Percentiles rank a stretch among this genome's conserved stretches.
Conservation (phyloP, 2,113 vertebrate species). For the Gallinago jamesoni region DNA sequence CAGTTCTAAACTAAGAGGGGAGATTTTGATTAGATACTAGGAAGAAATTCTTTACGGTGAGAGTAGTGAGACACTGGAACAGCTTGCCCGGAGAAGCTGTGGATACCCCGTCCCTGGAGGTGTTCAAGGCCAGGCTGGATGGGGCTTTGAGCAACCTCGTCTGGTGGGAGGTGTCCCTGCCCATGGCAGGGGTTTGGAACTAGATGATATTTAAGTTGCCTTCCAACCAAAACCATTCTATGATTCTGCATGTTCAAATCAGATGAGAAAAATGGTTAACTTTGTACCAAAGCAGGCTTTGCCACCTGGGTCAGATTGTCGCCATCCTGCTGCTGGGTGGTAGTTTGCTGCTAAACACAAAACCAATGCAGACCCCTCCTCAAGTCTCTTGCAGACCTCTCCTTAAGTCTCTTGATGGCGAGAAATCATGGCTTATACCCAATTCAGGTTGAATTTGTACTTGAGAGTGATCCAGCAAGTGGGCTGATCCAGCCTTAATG, state of each 20-base stretch:
- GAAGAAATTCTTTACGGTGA: no score
- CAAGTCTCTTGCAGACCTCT: not conserved
- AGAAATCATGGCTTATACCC: not conserved
- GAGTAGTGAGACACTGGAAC: no score
- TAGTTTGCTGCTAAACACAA: not conserved
- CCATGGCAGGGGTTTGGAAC: no score
- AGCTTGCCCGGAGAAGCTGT: no score
- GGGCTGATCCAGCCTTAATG: not conserved
- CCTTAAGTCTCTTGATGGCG: not conserved
- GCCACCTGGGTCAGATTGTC: not conserved
- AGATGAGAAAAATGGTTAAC: not conserved
- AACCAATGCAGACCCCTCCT: not conserved
- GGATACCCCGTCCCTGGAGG: no score
- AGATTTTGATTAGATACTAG: no score
- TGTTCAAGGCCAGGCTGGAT: no score
- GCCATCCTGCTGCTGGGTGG: not conserved
- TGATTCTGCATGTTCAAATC: not conserved
- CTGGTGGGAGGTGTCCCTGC: no score
- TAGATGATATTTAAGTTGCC: no score
- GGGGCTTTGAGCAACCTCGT: no score
- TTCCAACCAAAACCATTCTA: no score
- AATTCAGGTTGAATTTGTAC: not conserved
- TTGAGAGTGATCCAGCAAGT: not conserved
- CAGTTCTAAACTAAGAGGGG: no score
- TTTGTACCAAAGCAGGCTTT: not conserved